A percentile compares a stretch with the other conserved stretches of the same genome.
These are phyloP conservation scores for Ramphastos sulfuratus DNA, from an alignment of 2,113 vertebrate species.

Conservation along the genomic window DNA sequence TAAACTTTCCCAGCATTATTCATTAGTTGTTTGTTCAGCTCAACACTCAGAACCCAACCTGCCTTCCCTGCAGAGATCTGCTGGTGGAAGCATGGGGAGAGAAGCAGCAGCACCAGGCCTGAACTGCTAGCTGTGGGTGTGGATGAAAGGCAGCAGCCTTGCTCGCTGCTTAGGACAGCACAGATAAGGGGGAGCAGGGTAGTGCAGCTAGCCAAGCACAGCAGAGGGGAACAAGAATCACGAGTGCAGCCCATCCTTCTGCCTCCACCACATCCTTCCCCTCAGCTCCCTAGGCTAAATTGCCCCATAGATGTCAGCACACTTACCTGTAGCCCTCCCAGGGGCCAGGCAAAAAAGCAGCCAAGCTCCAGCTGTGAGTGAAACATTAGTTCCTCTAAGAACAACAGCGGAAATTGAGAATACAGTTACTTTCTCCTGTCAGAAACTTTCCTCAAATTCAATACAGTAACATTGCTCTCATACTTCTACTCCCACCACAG, in stretches of 20 bases:
- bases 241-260: background rate
- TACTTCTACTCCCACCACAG: background rate
- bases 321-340: background rate
- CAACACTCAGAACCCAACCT: background rate
- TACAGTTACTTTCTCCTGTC: background rate
- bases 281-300: background rate
- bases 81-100: background rate
- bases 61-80: background rate
- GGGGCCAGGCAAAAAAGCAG: background rate
- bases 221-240: accelerated
- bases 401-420: background rate
- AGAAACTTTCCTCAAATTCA: background rate
- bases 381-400: background rate
- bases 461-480: background rate
- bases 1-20: background rate
- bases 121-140: background rate
- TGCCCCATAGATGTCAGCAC: background rate
- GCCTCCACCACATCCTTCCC: accelerated
- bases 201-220: accelerated
- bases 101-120: background rate
- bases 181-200: accelerated
- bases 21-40: background rate
- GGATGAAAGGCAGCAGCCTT: background rate
- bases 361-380: background rate
- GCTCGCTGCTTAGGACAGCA: background rate